A percentile compares a stretch with the other conserved stretches of the same genome.
These are phyloP conservation scores for Sinocyclocheilus anophthalmus DNA, from an alignment of 2,113 vertebrate genomes.

Conservation along the genomic window DNA sequence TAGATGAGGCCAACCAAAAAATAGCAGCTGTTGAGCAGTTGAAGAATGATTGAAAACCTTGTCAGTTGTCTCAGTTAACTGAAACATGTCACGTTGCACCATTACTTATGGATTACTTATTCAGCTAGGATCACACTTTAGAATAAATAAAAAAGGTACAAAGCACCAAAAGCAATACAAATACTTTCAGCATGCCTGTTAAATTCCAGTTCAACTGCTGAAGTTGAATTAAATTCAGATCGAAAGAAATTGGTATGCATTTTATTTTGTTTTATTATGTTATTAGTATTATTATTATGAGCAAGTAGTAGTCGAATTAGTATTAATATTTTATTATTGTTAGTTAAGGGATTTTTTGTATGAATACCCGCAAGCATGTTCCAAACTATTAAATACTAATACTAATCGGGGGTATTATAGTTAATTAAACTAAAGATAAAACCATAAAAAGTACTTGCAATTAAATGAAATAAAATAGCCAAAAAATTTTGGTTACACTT, in stretches of 20 bases:
- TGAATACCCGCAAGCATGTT: not conserved
- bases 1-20: slow-evolving; percentile 42
- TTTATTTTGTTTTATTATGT: too few relatives aligned
- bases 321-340: too few relatives aligned
- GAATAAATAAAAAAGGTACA: not conserved
- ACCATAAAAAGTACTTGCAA: too few relatives aligned
- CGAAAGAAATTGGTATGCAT: not conserved
- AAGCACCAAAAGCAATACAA: not conserved
- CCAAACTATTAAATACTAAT: too few relatives aligned
- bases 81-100: not conserved
- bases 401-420: too few relatives aligned
- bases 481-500: too few relatives aligned
- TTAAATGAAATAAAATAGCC: too few relatives aligned
- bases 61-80: slow-evolving; percentile 6
- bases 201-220: not conserved
- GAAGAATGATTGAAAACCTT: slow-evolving; percentile 38
- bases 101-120: slow-evolving; percentile 11
- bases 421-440: too few relatives aligned
- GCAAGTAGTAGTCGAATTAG: too few relatives aligned
- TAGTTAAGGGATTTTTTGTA: not conserved
- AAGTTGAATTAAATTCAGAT: not conserved
- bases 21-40: slow-evolving; percentile 23
- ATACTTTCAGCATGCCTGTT: not conserved
- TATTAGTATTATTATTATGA: too few relatives aligned
- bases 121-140: not conserved